Conservation (phyloP, 2,888 invertebrate species). For the Aphrophora alni region DNA sequence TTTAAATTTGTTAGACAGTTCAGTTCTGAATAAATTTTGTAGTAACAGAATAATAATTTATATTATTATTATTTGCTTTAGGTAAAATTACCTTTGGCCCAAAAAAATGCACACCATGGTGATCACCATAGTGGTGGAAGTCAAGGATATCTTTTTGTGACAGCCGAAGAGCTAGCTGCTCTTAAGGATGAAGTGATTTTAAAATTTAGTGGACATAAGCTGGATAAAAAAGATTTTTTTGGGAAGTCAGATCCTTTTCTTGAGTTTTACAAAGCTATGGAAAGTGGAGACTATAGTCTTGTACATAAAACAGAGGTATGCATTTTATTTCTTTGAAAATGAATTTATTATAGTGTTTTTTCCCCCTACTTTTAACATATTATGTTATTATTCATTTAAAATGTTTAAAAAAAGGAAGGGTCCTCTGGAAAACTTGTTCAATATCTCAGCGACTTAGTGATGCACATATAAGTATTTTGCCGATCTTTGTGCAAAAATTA, state of each 20-base stretch:
- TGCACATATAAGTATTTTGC: no score
- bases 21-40: no score
- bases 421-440: no score
- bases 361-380: not conserved
- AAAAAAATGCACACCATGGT: slow-evolving; percentile 39
- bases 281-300: slow-evolving; percentile 57
- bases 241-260: slow-evolving; percentile 57
- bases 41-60: no score
- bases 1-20: no score
- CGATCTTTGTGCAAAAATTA: no score
- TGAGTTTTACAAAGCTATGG: slow-evolving; percentile 57
- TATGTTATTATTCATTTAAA: not conserved
- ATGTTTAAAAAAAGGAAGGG: no score
- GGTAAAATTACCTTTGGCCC: slow-evolving; percentile 49
- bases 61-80: slow-evolving; percentile 24
- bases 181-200: slow-evolving; percentile 56
- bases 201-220: slow-evolving; percentile 54
- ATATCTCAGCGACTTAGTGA: no score
- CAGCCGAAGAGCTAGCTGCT: slow-evolving; percentile 55
- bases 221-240: slow-evolving; percentile 57
- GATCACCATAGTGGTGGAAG: slow-evolving; percentile 36
- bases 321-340: not conserved
- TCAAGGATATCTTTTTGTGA: slow-evolving; percentile 52
- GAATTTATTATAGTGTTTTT: not conserved
- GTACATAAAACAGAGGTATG: slow-evolving; percentile 63